Percentiles rank a stretch among this genome's conserved stretches.
Evolutionary conservation across 2,113 vertebrate genomes (phyloP).

Genomic region (Girardinichthys multiradiatus): DNA sequence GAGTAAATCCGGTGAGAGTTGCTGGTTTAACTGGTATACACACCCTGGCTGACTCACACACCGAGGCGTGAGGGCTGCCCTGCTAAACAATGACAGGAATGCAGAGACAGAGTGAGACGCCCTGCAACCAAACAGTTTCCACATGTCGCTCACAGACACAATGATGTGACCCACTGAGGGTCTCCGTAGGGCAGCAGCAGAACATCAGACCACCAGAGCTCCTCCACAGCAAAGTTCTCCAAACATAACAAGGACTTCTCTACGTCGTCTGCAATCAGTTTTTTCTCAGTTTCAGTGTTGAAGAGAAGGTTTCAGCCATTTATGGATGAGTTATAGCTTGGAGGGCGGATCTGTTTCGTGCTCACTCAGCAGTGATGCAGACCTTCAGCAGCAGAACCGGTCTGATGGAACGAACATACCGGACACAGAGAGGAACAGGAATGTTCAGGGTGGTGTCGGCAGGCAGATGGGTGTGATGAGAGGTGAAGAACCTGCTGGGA

Average conservation of each 20-base stretch:
- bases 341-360: too few species aligned
- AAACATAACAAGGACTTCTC: background rate
- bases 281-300: too few species aligned
- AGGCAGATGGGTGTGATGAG: constrained; percentile 29
- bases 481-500: background rate
- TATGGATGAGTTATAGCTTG: too few species aligned
- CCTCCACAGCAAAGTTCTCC: background rate
- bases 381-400: background rate
- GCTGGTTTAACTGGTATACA: constrained; percentile 36
- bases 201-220: background rate
- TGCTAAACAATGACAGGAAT: constrained; percentile 66
- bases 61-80: background rate
- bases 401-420: background rate
- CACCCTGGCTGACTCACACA: constrained; percentile 50
- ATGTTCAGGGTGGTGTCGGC: constrained; percentile 17
- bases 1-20: background rate
- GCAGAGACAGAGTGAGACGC: constrained; percentile 29
- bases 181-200: background rate
- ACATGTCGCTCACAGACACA: background rate
- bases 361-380: background rate
- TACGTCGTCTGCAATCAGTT: too few species aligned
- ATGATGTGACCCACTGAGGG: background rate
- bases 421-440: background rate
- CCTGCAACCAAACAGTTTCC: constrained; percentile 3
- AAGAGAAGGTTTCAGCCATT: too few species aligned